Evolutionary conservation across 2,797 vertebrate genomes (phyloP), one percentile per base, ranked within the genome.

Genomic region (Gallirallus australis): DNA sequence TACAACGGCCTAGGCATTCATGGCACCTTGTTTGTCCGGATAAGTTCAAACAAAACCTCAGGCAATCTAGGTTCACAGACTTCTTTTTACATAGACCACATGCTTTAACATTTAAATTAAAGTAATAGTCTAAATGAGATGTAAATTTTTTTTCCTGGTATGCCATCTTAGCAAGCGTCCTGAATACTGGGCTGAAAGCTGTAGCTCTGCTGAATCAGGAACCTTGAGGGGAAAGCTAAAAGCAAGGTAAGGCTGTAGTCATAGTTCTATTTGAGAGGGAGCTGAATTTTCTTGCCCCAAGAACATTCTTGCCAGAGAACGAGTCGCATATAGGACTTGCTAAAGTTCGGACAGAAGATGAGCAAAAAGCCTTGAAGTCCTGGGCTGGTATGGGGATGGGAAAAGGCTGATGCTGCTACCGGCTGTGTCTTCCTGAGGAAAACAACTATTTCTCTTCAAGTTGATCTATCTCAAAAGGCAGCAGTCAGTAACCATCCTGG

Each of bases 401-500:
- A 65, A 15, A 45, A 69, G 77, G 24, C 12, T 79, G 59, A 1
- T 45, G 63, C 28, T 82, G 59, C 24, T 63, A 31, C n/a, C 0
- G 2, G 54, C 19, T 15, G 30, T 3, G 2, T 5, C 20, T 13
- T 37, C 12, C 9, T 0, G 5, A 25, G 15, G 37, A 89, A 61
- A 5, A 33, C 25, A 12, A 21, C 8, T 3, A 1, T 12, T 73
- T 52, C n/a, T 70, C 17, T 35, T 50, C 16, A 14, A 0, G 0
- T 8, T 56, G 33, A 7, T 48, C 25, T 31, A 50, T 42, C 28
- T n/a, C 0, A 2, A 10, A 30, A 23, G 6, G 6, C 13, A 31
- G 28, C 0, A 35, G 52, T 28, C 15, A 39, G n/a, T 14, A 16
- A 17, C n/a, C 47, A 14, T 19, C 11, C 35, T 25, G n/a, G 21